A percentile compares a stretch with the other conserved stretches of the same genome.
These are phyloP conservation scores for Philereme vetulata DNA, from an alignment of 2,888 invertebrate genomes.

Conservation along the genomic window DNA sequence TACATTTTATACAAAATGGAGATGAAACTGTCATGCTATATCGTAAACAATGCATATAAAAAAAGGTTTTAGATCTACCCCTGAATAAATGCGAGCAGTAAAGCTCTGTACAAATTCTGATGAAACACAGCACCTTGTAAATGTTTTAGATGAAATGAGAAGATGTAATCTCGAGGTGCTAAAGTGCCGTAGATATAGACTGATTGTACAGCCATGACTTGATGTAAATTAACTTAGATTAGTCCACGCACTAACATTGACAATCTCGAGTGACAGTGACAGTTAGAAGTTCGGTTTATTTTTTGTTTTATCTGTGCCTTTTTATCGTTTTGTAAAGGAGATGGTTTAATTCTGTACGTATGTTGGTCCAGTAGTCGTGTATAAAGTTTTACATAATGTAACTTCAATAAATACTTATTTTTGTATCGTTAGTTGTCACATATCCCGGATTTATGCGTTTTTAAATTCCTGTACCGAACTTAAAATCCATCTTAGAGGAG, in stretches of 20 bases:
- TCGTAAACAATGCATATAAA: no score
- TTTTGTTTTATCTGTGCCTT: constrained; percentile 4
- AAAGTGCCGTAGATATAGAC: constrained; percentile 72
- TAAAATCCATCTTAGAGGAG: constrained; percentile 48
- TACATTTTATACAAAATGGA: no score
- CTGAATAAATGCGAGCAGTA: not conserved
- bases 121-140: constrained; percentile 31
- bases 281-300: constrained; percentile 28
- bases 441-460: not conserved
- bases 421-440: not conserved
- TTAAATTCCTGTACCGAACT: constrained; percentile 41
- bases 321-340: not conserved
- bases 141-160: constrained; percentile 31
- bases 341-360: not conserved
- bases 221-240: constrained; percentile 59
- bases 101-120: constrained; percentile 32
- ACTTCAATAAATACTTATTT: not conserved
- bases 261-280: constrained; percentile 50
- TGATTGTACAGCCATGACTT: constrained; percentile 79
- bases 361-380: not conserved
- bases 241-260: constrained; percentile 47
- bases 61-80: not conserved
- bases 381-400: not conserved
- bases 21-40: no score
- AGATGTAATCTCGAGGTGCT: constrained; percentile 65